Percentiles rank a stretch among this genome's conserved stretches.
phyloP scores from a whole-genome alignment of 2,888 invertebrate species.

The Belgica antarctica region DNA sequence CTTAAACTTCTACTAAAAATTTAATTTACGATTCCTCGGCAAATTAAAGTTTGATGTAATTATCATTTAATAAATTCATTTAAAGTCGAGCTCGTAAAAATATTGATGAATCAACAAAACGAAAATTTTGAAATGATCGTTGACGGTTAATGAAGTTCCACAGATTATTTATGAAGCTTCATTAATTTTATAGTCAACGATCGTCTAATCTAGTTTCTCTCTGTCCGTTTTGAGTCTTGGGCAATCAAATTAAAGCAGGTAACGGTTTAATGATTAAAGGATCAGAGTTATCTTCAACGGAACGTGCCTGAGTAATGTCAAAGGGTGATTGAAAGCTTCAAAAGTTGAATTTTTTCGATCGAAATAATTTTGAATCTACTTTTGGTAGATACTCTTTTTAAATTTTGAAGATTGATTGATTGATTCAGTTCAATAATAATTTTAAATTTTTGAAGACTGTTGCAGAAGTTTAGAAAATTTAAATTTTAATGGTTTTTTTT shows the following conservation, averaged over 20 bases:
- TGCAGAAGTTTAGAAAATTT: too few relatives aligned
- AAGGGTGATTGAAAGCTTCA: too few relatives aligned
- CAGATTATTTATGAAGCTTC: background rate
- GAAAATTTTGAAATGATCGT: background rate
- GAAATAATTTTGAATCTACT: too few relatives aligned
- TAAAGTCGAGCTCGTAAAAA: background rate
- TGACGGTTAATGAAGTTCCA: conserved; percentile 11
- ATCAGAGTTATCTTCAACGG: conserved; percentile 22
- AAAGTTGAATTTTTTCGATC: too few relatives aligned
- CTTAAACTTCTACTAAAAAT: background rate
- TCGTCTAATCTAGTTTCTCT: conserved; percentile 13
- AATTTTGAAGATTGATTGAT: too few relatives aligned
- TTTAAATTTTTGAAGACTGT: too few relatives aligned
- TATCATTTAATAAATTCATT: conserved; percentile 35
- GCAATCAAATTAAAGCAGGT: background rate
- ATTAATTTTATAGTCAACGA: conserved; percentile 28
- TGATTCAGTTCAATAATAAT: too few relatives aligned
- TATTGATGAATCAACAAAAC: conserved; percentile 26
- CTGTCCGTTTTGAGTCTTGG: background rate
- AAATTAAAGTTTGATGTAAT: conserved; percentile 33
- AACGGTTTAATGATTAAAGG: conserved; percentile 30
- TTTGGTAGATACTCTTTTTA: too few relatives aligned
- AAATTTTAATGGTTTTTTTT: too few relatives aligned
- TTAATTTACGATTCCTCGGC: conserved; percentile 6
- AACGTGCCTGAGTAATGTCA: too few relatives aligned